Evolutionary conservation across 2,797 vertebrate genomes (phyloP).

Genomic region (Lepilemur ruficaudatus): DNA sequence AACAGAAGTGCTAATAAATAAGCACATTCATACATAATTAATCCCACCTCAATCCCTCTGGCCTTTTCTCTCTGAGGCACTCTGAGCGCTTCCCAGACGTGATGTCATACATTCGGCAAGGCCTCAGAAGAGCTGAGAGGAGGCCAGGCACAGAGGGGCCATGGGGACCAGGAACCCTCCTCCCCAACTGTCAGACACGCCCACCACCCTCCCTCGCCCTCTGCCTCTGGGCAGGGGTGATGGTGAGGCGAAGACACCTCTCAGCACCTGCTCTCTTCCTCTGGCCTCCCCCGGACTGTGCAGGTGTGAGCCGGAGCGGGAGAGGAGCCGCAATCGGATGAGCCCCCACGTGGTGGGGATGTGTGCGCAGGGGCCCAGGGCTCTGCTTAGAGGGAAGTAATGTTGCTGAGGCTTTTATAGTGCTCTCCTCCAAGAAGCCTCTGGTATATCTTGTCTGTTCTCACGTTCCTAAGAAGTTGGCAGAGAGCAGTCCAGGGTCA

Average conservation of each 20-base stretch:
- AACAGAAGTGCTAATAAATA: not conserved
- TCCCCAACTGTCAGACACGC: fast-evolving
- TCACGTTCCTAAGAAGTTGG: not conserved
- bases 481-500: not conserved
- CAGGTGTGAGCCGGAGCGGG: not conserved
- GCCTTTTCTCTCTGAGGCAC: not conserved
- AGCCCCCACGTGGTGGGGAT: not conserved
- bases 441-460: not conserved
- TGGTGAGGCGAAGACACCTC: not conserved
- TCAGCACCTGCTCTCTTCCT: not conserved
- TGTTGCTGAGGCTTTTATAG: not conserved
- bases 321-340: not conserved
- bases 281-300: not conserved
- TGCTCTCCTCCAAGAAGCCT: not conserved
- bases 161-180: not conserved
- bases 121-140: not conserved
- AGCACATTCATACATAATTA: not conserved
- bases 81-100: constrained; percentile 10
- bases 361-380: not conserved
- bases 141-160: not conserved
- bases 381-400: not conserved
- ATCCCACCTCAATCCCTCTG: not conserved
- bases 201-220: not conserved
- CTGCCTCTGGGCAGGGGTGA: not conserved
- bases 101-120: constrained; percentile 33